Base-by-base conservation (phyloP, 2,113 vertebrate genomes). In the Pseudorhombus dupliciocellatus region DNA sequence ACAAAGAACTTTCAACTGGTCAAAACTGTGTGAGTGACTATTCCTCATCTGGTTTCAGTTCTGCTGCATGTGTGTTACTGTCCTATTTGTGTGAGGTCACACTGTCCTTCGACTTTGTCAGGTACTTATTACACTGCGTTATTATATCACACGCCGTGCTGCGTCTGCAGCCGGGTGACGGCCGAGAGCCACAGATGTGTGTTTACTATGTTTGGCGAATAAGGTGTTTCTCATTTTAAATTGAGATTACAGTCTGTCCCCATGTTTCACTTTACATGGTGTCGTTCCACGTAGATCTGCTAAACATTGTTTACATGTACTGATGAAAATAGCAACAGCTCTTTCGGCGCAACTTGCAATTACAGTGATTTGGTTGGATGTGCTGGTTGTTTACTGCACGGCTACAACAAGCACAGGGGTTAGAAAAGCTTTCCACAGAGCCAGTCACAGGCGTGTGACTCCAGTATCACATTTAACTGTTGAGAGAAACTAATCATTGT, bases 261-360 rank as follows among this genome's bases (percentile, higher is more conserved):
- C 1, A 0, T 59, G 59, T 66, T 73, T 77, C 56, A 77, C 34
- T 6, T 6, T 46, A 51, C 37, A 24, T 20, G 21, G 18, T 8
- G 42, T 51, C 56, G 40, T 50, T 30, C 68, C 48, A 1, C 15
- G 46, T 40, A 30, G 56, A 77, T 52, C 75, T 66, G 62, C 21
- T 84, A 86, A 86, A 86, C 68, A 75, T 30, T 77, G 85, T 84
- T 87, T 87, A 84, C 85, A 64, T 34, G 58, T 4, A 3, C 69
- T 75, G 75, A 70, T 81, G 63, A 85, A 87, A 87, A 87, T 88
- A 87, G 79, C 70, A 81, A 66, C 77, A 2, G 66, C 56, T 70
- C 66, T 51, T 72, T 81, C 15, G 21, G 66, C 12, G 58, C 0
- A 71, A 63, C 83, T 0, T 87, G 53, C 58, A 89, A 89, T 90